Percentiles rank a stretch among this genome's conserved stretches.
Conservation (phyloP, 1,140 invertebrate genomes). For the Gonatopus flavifemur region DNA sequence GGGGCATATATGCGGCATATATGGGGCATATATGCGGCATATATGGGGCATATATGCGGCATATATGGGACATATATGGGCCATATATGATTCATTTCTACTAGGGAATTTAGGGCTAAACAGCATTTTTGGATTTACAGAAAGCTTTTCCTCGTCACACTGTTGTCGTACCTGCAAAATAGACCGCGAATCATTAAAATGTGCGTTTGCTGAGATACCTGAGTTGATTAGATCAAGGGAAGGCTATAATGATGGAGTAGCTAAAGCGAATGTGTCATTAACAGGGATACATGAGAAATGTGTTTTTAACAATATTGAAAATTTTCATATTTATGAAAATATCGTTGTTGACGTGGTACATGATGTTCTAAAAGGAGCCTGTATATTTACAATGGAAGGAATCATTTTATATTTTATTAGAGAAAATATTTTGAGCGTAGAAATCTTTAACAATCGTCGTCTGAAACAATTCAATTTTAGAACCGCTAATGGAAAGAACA, state of each 20-base stretch:
- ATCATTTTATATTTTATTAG: constrained; percentile 11
- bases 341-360: constrained; percentile 12
- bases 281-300: background rate
- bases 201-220: too few relatives aligned
- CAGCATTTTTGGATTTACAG: too few relatives aligned
- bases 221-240: background rate
- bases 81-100: too few relatives aligned
- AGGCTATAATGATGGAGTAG: background rate
- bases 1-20: background rate
- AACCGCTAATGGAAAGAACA: background rate
- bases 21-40: too few relatives aligned
- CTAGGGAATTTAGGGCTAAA: background rate
- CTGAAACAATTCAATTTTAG: background rate
- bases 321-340: constrained; percentile 14
- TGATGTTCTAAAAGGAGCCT: constrained; percentile 11
- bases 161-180: background rate
- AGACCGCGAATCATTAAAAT: background rate
- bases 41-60: too few relatives aligned
- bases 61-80: too few relatives aligned
- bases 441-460: constrained; percentile 11
- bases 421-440: constrained; percentile 11
- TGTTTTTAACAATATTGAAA: background rate
- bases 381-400: constrained; percentile 9
- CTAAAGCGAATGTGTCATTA: background rate
- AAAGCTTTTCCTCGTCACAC: background rate